Evolutionary conservation across 1,140 invertebrate genomes (phyloP).

Genomic region (Bacillus rossius): DNA sequence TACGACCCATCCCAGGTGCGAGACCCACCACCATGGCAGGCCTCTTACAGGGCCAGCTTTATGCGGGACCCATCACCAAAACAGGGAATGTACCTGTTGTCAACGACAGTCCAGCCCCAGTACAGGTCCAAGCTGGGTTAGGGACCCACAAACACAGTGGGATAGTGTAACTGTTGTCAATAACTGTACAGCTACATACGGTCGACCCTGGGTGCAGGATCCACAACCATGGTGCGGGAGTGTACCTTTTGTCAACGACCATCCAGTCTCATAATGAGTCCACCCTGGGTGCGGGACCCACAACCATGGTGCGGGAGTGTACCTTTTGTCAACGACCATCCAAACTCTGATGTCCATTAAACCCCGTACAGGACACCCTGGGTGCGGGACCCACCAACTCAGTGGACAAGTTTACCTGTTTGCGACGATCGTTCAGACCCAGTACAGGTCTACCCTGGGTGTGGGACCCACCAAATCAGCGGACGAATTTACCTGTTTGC

Average conservation of each 20-base stretch:
- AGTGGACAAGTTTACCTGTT: no score
- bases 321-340: conserved; percentile 52
- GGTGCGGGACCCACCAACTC: conserved; percentile 44
- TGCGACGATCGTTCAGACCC: no score
- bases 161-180: no score
- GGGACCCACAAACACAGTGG: no score
- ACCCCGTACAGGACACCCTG: conserved; percentile 47
- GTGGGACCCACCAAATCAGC: conserved; percentile 40
- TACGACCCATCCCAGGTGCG: no score
- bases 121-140: conserved; percentile 54
- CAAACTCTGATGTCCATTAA: conserved; percentile 61
- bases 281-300: conserved; percentile 44
- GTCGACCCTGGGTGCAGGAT: conserved; percentile 51
- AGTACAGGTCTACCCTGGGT: no score
- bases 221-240: background rate
- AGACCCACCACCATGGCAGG: conserved; percentile 32
- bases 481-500: conserved; percentile 27
- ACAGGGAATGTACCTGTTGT: conserved; percentile 40
- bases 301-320: conserved; percentile 13
- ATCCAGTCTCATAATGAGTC: conserved; percentile 60
- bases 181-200: no score
- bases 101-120: conserved; percentile 56
- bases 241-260: conserved; percentile 48
- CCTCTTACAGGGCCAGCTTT: conserved; percentile 56
- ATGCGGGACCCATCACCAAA: conserved; percentile 59